phyloP scores from a whole-genome alignment of 2,113 vertebrate genomes.

The Serilophus lunatus region DNA sequence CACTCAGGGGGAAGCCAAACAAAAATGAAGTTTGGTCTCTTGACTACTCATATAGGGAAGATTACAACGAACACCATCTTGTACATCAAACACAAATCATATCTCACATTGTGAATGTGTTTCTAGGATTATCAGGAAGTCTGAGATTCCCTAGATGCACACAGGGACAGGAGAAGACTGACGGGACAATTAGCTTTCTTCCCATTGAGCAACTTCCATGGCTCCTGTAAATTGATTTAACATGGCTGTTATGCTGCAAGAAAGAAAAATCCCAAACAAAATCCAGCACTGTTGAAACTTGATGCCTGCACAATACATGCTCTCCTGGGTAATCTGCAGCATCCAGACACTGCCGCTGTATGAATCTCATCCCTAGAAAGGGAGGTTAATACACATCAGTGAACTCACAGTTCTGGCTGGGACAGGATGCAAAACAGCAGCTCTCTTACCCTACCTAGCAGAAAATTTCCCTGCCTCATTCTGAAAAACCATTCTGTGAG shows the following conservation, averaged over 20 bases:
- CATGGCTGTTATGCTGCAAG: background rate
- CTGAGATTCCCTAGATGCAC: background rate
- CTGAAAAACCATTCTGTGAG: background rate
- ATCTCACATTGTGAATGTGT: background rate
- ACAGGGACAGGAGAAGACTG: background rate
- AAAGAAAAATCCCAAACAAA: background rate
- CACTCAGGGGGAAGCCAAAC: background rate
- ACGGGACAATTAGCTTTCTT: background rate
- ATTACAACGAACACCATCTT: background rate
- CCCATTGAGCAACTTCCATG: background rate
- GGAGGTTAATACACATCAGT: background rate
- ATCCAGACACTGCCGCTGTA: background rate
- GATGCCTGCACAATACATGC: background rate
- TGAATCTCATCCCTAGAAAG: background rate
- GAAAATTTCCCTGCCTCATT: background rate
- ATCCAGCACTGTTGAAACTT: background rate
- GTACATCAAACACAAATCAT: background rate
- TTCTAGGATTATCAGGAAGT: background rate
- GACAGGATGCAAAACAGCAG: background rate
- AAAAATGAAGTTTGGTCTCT: slow-evolving; percentile 23
- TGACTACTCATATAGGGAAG: background rate
- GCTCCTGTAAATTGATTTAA: slow-evolving; percentile 24
- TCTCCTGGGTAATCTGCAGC: slow-evolving; percentile 2
- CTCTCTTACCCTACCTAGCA: background rate
- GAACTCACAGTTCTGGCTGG: background rate